Base-by-base conservation (phyloP, 1,140 invertebrate species). In the Pentalonia nigronervosa region DNA sequence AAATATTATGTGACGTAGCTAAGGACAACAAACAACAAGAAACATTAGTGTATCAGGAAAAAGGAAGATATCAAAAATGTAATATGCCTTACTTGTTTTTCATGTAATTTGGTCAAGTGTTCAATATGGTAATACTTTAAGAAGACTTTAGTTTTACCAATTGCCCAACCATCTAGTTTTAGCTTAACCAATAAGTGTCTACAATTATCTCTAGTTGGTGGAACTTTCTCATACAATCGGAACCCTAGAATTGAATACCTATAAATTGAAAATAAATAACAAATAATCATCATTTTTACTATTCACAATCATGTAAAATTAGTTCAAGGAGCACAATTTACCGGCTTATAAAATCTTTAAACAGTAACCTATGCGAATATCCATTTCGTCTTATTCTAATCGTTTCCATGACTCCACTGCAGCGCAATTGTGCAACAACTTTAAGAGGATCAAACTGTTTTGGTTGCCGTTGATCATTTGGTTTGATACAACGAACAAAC, bases 101-200 rank as follows among this genome's bases (percentile, higher is more conserved):
- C 97, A 95, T 97, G 98, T 94, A 97, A 95, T 94, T 97, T 97
- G 0, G 97, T 96, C 2, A 98, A 95, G 94, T 97, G 97, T 95
- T 98, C 97, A 2, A 98, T 96, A 94, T 98, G 97, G 94, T 98
- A 98, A 95, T 98, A 98, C 94, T 98, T 98, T 0, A 98, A 95
- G 95, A 98, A 98, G 9, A 98, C 97, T 96, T 98, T 98, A 0
- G 97, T 97, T 94, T 97, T 97, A 41, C 97, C 97, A n/a, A 98
- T 95, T 23, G 97, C 97, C 97, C 97, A 98, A 67, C 97, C 97
- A 94, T 98, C 97, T 96, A 98, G 97, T 95, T 97, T 97, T 0
- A 98, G 94, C 92, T 97, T 96, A 20, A 97, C 94, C 36, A 98
- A 95, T 9, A 98, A 95, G 7, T 97, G 95, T 21, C 96, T 96